These are phyloP conservation scores for Nebria salina DNA, from an alignment of 2,888 invertebrate genomes.

Conservation along the genomic window DNA sequence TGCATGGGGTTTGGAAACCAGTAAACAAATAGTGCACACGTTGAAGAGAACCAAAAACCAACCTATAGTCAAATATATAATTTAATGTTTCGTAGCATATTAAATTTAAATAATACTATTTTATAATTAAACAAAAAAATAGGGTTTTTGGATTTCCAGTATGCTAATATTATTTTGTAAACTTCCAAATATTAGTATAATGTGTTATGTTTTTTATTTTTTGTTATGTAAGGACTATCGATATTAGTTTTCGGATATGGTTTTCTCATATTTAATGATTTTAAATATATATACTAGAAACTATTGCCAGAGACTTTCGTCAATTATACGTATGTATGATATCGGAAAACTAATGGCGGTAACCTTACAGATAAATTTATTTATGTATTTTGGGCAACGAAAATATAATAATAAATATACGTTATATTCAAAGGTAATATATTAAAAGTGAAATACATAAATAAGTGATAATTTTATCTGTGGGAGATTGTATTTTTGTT, in stretches of 20 bases:
- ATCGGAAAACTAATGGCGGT: background rate
- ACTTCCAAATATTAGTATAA: constrained; percentile 5
- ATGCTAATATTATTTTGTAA: background rate
- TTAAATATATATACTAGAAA: too few relatives aligned
- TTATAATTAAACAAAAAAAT: background rate
- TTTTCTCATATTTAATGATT: too few relatives aligned
- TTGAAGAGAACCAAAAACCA: constrained; percentile 63
- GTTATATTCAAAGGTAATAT: background rate
- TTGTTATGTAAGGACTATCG: background rate
- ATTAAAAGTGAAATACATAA: background rate
- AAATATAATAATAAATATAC: too few relatives aligned
- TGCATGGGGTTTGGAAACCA: constrained; percentile 69
- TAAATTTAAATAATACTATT: background rate
- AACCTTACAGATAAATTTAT: background rate
- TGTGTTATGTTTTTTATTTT: background rate
- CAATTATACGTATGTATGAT: too few relatives aligned
- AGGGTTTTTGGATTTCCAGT: background rate
- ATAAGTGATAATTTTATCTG: background rate
- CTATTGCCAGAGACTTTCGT: too few relatives aligned
- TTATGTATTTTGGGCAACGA: background rate
- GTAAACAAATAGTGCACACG: constrained; percentile 63
- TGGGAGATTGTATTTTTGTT: constrained; percentile 6
- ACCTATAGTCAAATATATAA: constrained; percentile 52
- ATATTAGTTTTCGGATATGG: background rate
- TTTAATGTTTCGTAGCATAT: constrained; percentile 38